These are phyloP conservation scores for Drosophila parvula DNA, from an alignment of 1,140 invertebrate species.

Conservation along the genomic window DNA sequence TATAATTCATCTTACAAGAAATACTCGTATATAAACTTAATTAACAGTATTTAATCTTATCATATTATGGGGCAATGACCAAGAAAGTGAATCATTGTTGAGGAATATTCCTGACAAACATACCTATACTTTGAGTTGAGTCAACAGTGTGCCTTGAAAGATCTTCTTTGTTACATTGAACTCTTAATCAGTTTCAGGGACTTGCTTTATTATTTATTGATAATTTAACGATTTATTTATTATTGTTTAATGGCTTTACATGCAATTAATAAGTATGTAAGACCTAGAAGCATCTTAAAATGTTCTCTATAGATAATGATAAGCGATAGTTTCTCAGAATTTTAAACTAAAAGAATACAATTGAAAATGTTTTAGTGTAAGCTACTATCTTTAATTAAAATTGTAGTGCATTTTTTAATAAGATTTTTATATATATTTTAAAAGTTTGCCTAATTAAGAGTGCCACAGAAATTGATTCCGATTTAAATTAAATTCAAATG, in stretches of 20 bases:
- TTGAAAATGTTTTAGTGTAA: too few relatives aligned
- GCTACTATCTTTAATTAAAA: too few relatives aligned
- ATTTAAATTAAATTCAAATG: too few relatives aligned
- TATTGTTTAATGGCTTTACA: neutral
- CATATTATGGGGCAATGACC: neutral
- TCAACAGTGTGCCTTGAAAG: neutral
- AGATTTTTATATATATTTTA: too few relatives aligned
- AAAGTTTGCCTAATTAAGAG: too few relatives aligned
- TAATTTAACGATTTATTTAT: too few relatives aligned
- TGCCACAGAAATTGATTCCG: too few relatives aligned
- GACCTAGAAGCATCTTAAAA: neutral
- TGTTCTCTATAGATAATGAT: neutral
- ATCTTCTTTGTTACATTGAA: neutral
- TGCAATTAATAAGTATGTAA: too few relatives aligned
- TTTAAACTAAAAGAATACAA: too few relatives aligned
- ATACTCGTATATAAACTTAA: neutral
- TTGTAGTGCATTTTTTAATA: too few relatives aligned
- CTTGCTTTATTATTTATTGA: neutral
- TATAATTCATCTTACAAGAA: neutral
- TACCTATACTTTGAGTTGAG: neutral
- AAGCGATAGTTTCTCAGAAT: too few relatives aligned
- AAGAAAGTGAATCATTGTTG: slow-evolving; percentile 1
- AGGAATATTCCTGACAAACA: slow-evolving; percentile 2
- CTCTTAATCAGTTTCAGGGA: neutral
- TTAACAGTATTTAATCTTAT: neutral